Percentiles rank a stretch among this genome's conserved stretches.
phyloP scores from a whole-genome alignment of 1,140 invertebrate genomes.

The Drosophila watanabei region DNA sequence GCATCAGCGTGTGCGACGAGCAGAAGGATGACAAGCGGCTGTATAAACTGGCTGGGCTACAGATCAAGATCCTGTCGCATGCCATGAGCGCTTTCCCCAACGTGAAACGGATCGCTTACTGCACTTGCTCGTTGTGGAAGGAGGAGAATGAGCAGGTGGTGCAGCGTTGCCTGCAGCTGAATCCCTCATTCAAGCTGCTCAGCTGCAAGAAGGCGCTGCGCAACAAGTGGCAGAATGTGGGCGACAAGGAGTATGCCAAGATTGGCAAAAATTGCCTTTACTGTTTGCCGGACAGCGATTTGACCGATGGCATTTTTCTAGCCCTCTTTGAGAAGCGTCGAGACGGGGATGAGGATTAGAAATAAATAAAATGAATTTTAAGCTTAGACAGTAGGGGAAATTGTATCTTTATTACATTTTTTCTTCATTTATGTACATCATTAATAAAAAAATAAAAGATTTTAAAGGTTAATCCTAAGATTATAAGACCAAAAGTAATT shows the following conservation, averaged over 20 bases:
- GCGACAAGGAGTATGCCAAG: conserved; percentile 88
- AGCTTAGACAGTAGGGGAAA: conserved; percentile 35
- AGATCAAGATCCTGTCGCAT: conserved; percentile 94
- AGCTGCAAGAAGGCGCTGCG: conserved; percentile 87
- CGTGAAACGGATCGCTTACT: conserved; percentile 95
- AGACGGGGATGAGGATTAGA: conserved; percentile 58
- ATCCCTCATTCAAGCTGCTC: conserved; percentile 88
- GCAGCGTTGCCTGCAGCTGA: conserved; percentile 86
- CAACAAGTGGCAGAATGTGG: conserved; percentile 89
- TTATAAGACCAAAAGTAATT: conserved; percentile 17
- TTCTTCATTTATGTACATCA: conserved; percentile 41
- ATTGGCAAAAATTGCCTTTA: conserved; percentile 92
- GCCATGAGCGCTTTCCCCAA: conserved; percentile 94
- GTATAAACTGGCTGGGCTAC: conserved; percentile 91
- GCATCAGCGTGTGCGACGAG: conserved; percentile 85
- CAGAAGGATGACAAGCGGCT: conserved; percentile 87
- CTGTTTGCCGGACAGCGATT: conserved; percentile 90
- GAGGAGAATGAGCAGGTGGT: conserved; percentile 95
- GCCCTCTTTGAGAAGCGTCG: conserved; percentile 92
- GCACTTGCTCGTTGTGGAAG: conserved; percentile 95
- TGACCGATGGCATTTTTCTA: conserved; percentile 97
- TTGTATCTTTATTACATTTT: conserved; percentile 37
- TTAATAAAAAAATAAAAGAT: conserved; percentile 38
- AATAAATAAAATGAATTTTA: not conserved
- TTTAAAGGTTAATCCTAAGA: not conserved